phyloP scores from a whole-genome alignment of 2,797 vertebrate genomes.

The Macrochelys suwanniensis region DNA sequence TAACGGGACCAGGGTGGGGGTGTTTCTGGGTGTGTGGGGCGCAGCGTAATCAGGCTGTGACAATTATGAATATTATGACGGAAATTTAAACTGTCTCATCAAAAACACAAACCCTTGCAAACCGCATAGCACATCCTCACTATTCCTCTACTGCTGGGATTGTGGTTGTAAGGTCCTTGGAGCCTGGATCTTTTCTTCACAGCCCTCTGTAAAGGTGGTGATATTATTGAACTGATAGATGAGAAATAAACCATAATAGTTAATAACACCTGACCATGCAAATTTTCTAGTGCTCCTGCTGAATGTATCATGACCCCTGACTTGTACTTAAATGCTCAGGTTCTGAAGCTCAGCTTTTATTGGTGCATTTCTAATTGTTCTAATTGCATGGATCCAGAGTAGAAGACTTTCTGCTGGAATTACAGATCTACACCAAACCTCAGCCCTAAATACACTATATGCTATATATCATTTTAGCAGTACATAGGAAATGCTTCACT shows the following conservation, averaged over 20 bases:
- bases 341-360: not conserved
- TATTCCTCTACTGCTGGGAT: not conserved
- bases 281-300: not conserved
- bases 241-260: not conserved
- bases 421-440: not conserved
- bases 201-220: not conserved
- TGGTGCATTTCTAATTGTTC: accelerated
- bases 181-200: accelerated
- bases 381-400: not conserved
- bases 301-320: not conserved
- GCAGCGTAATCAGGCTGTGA: not conserved
- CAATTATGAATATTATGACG: not conserved
- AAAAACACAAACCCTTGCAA: not conserved
- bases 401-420: not conserved
- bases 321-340: not conserved
- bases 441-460: not conserved
- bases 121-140: not conserved
- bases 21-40: not conserved
- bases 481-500: not conserved
- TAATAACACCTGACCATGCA: not conserved
- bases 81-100: not conserved
- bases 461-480: not conserved
- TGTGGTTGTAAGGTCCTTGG: not conserved
- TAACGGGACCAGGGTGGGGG: not conserved
- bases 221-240: not conserved